Percentiles rank a stretch among this genome's conserved stretches.
These are phyloP conservation scores for Elmis aenea DNA, from an alignment of 2,888 invertebrate species.

Conservation along the genomic window DNA sequence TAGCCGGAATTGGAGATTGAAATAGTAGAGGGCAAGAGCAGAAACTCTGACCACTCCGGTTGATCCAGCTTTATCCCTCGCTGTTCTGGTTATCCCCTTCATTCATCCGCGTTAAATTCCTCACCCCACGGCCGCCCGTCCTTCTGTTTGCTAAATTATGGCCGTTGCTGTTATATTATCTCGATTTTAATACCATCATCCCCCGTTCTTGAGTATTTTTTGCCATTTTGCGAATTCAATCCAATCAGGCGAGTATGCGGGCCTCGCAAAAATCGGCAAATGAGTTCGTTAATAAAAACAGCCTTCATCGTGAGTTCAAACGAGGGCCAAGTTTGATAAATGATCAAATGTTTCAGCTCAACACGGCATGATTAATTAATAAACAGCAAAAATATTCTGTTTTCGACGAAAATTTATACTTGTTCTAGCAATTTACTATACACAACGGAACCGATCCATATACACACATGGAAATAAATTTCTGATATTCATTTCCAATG, in stretches of 20 bases:
- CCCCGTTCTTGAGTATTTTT: constrained; percentile 7
- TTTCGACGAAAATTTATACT: constrained; percentile 22
- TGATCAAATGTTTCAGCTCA: constrained; percentile 36
- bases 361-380: constrained; percentile 37
- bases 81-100: constrained; percentile 37
- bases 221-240: constrained; percentile 8
- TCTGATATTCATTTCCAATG: no score
- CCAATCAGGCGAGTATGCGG: constrained; percentile 5
- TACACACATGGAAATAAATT: no score
- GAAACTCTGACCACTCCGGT: constrained; percentile 36
- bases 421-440: constrained; percentile 21
- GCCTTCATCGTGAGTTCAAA: constrained; percentile 30
- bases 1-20: constrained; percentile 35
- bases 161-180: constrained; percentile 5
- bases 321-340: constrained; percentile 30
- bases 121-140: constrained; percentile 4
- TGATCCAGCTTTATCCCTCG: constrained; percentile 35
- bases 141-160: constrained; percentile 4
- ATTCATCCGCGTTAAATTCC: constrained; percentile 37
- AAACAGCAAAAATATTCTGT: constrained; percentile 38
- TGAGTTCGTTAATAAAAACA: constrained; percentile 35
- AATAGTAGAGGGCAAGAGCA: constrained; percentile 36
- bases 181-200: constrained; percentile 10
- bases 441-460: no score
- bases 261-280: constrained; percentile 18